phyloP scores from a whole-genome alignment of 2,888 invertebrate species.

The Brachypalpus laphriformis region DNA sequence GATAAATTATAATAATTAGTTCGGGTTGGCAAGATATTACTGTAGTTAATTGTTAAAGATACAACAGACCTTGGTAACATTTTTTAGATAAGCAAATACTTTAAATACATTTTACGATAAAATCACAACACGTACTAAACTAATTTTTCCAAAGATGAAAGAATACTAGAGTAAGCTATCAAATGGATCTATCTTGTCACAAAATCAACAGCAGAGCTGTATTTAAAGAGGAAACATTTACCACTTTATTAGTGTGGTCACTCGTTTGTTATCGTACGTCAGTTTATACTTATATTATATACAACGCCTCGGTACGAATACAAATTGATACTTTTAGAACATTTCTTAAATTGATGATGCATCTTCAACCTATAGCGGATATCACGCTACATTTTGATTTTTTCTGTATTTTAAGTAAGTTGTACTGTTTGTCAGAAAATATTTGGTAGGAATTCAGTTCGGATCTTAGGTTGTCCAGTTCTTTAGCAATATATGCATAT shows the following conservation, averaged over 20 bases:
- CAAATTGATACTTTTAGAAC: neutral
- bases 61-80: neutral
- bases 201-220: neutral
- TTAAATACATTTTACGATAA: neutral
- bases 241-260: neutral
- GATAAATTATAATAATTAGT: too few relatives aligned
- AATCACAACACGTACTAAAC: neutral
- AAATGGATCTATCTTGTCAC: conserved; percentile 4
- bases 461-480: neutral
- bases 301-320: neutral
- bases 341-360: neutral
- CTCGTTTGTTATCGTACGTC: neutral
- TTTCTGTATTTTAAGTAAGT: neutral
- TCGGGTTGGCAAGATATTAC: too few relatives aligned
- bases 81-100: neutral
- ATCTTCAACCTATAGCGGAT: neutral
- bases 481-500: too few relatives aligned
- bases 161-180: neutral
- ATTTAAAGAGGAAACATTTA: neutral
- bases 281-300: neutral
- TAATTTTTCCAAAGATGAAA: neutral
- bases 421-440: neutral
- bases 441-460: neutral
- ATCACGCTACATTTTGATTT: neutral
- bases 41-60: too few relatives aligned